These are phyloP conservation scores for Cynodonichthys magdalenae DNA, from an alignment of 2,797 vertebrate genomes.

Conservation along the genomic window DNA sequence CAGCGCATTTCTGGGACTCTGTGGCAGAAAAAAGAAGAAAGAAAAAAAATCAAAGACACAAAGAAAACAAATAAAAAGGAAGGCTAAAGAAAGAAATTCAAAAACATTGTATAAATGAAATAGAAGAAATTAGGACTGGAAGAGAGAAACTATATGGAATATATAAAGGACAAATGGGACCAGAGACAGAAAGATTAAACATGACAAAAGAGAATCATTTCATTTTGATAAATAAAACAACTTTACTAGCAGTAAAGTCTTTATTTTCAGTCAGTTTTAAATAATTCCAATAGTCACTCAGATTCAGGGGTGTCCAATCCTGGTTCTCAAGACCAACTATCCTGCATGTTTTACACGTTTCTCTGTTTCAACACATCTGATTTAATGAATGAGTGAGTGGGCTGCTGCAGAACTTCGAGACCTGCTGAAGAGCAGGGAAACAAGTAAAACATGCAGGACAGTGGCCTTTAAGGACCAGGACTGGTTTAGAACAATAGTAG, in stretches of 20 bases:
- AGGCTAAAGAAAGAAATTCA: not conserved
- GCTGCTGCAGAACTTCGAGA: too few species aligned
- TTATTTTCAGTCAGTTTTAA: slow-evolving; percentile 5
- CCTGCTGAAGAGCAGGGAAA: too few species aligned
- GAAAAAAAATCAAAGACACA: slow-evolving; percentile 19
- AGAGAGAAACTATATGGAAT: slow-evolving; percentile 3
- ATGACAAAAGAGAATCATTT: not conserved
- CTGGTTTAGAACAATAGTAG: too few species aligned
- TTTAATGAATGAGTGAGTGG: too few species aligned
- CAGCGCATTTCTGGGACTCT: slow-evolving; percentile 74
- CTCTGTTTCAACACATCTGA: too few species aligned
- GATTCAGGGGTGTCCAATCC: not conserved
- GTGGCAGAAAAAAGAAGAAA: slow-evolving; percentile 36
- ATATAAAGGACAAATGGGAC: slow-evolving; percentile 8
- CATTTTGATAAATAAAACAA: not conserved
- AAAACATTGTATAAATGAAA: slow-evolving; percentile 10
- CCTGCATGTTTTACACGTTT: too few species aligned
- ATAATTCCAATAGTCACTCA: slow-evolving; percentile 1
- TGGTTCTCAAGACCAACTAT: too few species aligned
- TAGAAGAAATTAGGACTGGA: slow-evolving; percentile 1
- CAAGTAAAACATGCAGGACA: too few species aligned
- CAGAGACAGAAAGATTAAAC: not conserved
- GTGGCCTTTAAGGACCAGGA: too few species aligned
- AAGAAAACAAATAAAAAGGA: slow-evolving; percentile 17
- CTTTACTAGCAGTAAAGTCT: slow-evolving; percentile 2